phyloP scores from a whole-genome alignment of 2,888 invertebrate genomes.

The Torymus auratus region DNA sequence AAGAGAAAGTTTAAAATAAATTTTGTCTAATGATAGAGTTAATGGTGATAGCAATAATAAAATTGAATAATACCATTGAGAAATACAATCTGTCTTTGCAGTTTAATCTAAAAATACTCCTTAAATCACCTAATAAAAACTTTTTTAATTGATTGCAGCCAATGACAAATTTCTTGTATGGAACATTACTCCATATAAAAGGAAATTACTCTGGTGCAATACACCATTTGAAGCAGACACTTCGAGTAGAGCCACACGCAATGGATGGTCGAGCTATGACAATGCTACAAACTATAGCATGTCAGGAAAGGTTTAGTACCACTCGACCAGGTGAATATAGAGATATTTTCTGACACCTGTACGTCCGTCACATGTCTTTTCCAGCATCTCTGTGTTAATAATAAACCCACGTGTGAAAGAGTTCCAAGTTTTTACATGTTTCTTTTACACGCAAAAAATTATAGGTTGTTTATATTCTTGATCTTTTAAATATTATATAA shows the following conservation, averaged over 20 bases:
- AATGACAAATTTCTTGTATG: constrained; percentile 83
- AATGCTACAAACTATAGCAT: constrained; percentile 79
- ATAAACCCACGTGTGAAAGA: constrained; percentile 6
- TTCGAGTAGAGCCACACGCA: constrained; percentile 79
- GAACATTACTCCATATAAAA: constrained; percentile 81
- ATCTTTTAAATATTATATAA: neutral
- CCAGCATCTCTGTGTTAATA: constrained; percentile 15
- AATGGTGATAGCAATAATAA: too few species aligned
- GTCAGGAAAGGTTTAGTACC: constrained; percentile 71
- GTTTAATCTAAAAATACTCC: too few species aligned
- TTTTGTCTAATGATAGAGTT: too few species aligned
- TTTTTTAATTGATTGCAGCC: constrained; percentile 78
- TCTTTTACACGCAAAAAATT: too few species aligned
- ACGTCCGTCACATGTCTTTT: constrained; percentile 20
- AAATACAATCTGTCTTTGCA: too few species aligned
- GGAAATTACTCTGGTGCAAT: constrained; percentile 82
- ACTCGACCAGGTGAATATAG: constrained; percentile 60
- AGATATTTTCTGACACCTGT: constrained; percentile 47
- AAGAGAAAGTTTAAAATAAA: too few species aligned
- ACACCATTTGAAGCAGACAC: constrained; percentile 81
- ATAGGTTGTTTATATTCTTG: too few species aligned
- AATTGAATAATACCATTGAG: too few species aligned
- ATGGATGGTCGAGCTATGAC: constrained; percentile 78
- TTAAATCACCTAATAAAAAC: too few species aligned
- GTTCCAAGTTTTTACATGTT: too few species aligned